These are phyloP conservation scores for Euzophera pinguis DNA, from an alignment of 2,888 invertebrate genomes.

Conservation along the genomic window DNA sequence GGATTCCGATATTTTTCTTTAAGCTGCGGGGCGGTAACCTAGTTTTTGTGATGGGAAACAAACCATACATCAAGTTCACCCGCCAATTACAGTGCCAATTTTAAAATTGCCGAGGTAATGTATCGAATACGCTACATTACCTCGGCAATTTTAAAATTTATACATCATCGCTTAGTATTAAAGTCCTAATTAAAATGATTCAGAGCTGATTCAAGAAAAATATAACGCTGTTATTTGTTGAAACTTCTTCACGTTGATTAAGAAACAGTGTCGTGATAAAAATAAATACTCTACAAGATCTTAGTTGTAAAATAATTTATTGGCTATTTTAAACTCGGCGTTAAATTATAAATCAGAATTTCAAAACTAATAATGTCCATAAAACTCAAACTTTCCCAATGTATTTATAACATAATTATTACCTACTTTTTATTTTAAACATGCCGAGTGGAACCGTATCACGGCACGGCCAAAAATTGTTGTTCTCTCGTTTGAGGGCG, in stretches of 20 bases:
- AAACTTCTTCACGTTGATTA: no score
- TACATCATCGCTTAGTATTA: neutral
- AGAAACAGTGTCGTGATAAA: no score
- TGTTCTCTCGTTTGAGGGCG: neutral
- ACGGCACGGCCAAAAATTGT: slow-evolving; percentile 1
- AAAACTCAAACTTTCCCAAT: neutral
- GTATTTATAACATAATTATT: neutral
- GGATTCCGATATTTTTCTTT: slow-evolving; percentile 10
- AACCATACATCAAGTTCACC: slow-evolving; percentile 12
- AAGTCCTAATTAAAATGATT: neutral
- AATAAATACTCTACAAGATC: no score
- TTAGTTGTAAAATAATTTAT: no score
- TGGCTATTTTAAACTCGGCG: no score
- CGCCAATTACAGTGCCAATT: slow-evolving; percentile 11
- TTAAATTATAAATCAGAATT: no score
- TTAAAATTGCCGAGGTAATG: no score
- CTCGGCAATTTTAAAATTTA: neutral
- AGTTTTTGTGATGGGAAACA: slow-evolving; percentile 10
- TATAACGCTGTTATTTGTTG: no score
- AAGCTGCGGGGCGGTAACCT: neutral
- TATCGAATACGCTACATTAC: slow-evolving; percentile 10
- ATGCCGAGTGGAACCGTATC: neutral
- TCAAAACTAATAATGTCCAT: neutral
- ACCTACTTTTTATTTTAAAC: neutral
- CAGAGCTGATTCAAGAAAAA: neutral